Conservation (phyloP, 2,888 invertebrate genomes). For the Eupithecia pulchellata region DNA sequence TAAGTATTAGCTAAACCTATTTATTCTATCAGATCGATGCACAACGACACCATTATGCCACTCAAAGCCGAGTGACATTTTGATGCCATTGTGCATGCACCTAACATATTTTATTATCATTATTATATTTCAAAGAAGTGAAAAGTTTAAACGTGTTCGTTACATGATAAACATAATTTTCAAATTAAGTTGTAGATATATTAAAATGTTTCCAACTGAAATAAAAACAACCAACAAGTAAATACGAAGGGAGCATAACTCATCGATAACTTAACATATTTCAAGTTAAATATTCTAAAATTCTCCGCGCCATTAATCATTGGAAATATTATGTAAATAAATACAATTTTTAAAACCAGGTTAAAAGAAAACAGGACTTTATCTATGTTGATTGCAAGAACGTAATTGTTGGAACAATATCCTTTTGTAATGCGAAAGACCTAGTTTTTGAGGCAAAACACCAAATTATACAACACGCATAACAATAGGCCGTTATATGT, state of each 20-base stretch:
- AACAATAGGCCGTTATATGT: conserved; percentile 67
- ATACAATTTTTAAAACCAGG: conserved; percentile 9
- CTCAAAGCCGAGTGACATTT: no score
- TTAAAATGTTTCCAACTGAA: neutral
- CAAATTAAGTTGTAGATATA: neutral
- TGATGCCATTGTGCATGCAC: no score
- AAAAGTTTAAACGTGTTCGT: no score
- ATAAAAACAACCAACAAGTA: neutral
- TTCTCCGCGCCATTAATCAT: neutral
- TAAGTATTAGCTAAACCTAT: no score
- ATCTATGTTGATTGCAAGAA: conserved; percentile 79
- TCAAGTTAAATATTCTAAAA: neutral
- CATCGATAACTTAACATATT: neutral
- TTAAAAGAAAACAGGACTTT: conserved; percentile 55
- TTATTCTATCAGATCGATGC: no score
- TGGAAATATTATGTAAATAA: conserved; percentile 8
- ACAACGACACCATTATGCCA: no score
- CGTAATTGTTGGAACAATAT: conserved; percentile 80
- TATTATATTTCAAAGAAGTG: no score
- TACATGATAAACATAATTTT: no score
- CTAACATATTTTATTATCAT: no score
- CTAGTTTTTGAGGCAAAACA: conserved; percentile 77
- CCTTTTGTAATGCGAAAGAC: conserved; percentile 80
- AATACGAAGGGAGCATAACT: neutral
- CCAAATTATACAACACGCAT: conserved; percentile 70